Conservation (phyloP, 1,140 invertebrate species). For the Bombus confusus region DNA sequence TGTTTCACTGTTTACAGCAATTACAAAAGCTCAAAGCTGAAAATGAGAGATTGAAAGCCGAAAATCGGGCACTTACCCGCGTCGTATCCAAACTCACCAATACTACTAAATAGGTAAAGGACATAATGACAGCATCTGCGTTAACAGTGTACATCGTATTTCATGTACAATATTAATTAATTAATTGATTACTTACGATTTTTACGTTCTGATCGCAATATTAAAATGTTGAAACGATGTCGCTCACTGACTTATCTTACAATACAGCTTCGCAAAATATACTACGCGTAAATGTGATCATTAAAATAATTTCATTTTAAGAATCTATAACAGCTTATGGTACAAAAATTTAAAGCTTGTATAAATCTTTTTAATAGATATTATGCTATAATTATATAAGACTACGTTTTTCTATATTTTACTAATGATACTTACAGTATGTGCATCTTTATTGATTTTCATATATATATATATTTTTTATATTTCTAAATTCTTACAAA, state of each 20-base stretch:
- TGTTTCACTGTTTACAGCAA: slow-evolving; percentile 92
- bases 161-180: slow-evolving; percentile 77
- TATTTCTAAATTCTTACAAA: not conserved
- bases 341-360: slow-evolving; percentile 35
- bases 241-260: slow-evolving; percentile 65
- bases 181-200: slow-evolving; percentile 67
- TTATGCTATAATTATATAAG: slow-evolving; percentile 26
- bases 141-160: slow-evolving; percentile 80
- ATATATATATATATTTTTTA: not conserved
- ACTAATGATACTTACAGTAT: slow-evolving; percentile 51
- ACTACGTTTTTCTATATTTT: slow-evolving; percentile 29
- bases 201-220: slow-evolving; percentile 68
- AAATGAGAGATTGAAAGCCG: slow-evolving; percentile 97
- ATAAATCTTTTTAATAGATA: slow-evolving; percentile 37
- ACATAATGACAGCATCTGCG: slow-evolving; percentile 81
- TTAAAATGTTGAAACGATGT: slow-evolving; percentile 69
- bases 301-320: slow-evolving; percentile 44
- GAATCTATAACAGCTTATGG: slow-evolving; percentile 41
- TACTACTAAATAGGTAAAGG: slow-evolving; percentile 91
- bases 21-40: slow-evolving; percentile 98
- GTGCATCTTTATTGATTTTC: slow-evolving; percentile 8
- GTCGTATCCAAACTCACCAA: slow-evolving; percentile 97
- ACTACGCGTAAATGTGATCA: slow-evolving; percentile 32
- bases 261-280: slow-evolving; percentile 61
- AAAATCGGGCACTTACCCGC: slow-evolving; percentile 96